Base-by-base conservation (phyloP, 2,113 vertebrate genomes). In the Columbina picui region DNA sequence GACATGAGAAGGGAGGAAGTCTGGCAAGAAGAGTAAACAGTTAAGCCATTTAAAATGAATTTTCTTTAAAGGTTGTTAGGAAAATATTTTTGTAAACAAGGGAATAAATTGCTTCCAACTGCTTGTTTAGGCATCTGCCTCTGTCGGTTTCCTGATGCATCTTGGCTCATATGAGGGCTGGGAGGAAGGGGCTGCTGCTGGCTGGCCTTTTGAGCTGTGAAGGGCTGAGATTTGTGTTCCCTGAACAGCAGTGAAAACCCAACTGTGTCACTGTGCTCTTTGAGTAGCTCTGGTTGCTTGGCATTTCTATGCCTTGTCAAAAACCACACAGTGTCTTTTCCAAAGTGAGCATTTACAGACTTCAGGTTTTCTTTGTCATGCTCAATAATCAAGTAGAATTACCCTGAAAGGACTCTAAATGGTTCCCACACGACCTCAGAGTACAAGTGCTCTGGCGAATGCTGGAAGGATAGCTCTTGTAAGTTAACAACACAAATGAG, bases 371-470 rank as follows among this genome's bases (percentile, higher is more conserved):
- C 79, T 85, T 93, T 82, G 65, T 59, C 2, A 25, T 50, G 34
- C 60, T 96, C 74, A 65, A 39, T 85, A 94, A 95, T 70, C 60
- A 94, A 94, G 95, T 63, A 61, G 88, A 92, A 95, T 86, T 96
- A 86, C 38, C 85, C 78, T 87, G 95, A 87, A 94, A 93, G 84
- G 86, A 80, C 84, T 96, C 86, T 76, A 84, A 97, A 93, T 64
- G 89, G 89, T 96, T 97, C 87, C 63, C 79, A 89, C 63, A 41
- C 96, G 96, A 96, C 91, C 94, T 97, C 57, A 65, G 30, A 88
- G 87, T 73, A 61, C 78, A 92, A 82, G 95, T 71, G 50, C 76
- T 80, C 84, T 93, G 69, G 85, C 61, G 57, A 75, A 68, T 49
- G 81, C 30, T 80, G 34, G 80, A n/a, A 52, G 67, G 41, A 47